Percentiles rank a stretch among this genome's conserved stretches.
These are phyloP conservation scores for Drosophila dunni DNA, from an alignment of 1,140 invertebrate species.

Conservation along the genomic window DNA sequence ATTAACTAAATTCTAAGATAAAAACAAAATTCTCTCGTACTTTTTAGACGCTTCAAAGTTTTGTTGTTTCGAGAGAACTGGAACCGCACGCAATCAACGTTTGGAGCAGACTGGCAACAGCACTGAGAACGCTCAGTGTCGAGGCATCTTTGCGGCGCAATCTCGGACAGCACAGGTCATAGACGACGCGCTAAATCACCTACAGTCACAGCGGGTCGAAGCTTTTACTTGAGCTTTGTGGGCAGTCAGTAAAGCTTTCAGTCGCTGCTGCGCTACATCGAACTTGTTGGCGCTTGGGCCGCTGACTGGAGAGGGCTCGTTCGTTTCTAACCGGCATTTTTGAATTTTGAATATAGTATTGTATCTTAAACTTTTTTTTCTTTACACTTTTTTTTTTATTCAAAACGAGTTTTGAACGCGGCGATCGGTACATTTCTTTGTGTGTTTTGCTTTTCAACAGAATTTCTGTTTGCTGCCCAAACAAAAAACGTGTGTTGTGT, in stretches of 20 bases:
- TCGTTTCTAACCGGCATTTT: conserved; percentile 70
- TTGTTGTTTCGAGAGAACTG: conserved; percentile 18
- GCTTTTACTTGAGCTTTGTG: conserved; percentile 11
- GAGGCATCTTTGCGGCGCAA: conserved; percentile 74
- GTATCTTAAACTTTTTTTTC: too few relatives aligned
- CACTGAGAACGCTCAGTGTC: conserved; percentile 25
- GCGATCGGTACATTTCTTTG: conserved; percentile 27
- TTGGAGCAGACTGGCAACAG: conserved; percentile 63
- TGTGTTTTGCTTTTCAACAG: conserved; percentile 43
- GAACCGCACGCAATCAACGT: conserved; percentile 67
- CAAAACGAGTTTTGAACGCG: conserved; percentile 63
- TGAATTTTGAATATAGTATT: conserved; percentile 54
- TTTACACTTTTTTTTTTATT: not conserved
- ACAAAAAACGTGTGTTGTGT: conserved; percentile 36
- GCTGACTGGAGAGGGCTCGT: conserved; percentile 59
- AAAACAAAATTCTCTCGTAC: not conserved
- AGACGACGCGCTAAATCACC: conserved; percentile 31
- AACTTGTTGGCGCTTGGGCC: conserved; percentile 57
- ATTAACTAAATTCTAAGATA: conserved; percentile 54
- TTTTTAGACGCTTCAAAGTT: conserved; percentile 45
- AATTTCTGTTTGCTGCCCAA: conserved; percentile 41
- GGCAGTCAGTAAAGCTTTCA: conserved; percentile 33
- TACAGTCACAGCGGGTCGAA: conserved; percentile 20
- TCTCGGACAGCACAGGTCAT: conserved; percentile 45
- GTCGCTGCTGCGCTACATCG: conserved; percentile 50